A percentile compares a stretch with the other conserved stretches of the same genome.
phyloP scores from a whole-genome alignment of 2,797 vertebrate genomes.

The Limnodromus scolopaceus region DNA sequence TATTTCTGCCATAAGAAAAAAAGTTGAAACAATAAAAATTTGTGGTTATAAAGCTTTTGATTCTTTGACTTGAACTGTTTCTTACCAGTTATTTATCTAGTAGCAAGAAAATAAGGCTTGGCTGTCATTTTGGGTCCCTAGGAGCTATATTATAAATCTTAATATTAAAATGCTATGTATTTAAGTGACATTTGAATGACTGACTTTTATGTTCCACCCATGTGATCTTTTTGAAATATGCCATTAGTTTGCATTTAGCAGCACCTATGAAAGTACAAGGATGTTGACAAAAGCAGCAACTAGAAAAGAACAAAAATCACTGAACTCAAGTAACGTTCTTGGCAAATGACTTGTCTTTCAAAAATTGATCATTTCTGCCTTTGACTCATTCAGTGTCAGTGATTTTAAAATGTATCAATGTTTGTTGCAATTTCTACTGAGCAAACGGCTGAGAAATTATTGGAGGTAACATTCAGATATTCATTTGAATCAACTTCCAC shows the following conservation, averaged over 20 bases:
- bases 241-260: not conserved
- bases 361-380: not conserved
- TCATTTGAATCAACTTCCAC: not conserved
- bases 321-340: not conserved
- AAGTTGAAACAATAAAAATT: not conserved
- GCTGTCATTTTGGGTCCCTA: not conserved
- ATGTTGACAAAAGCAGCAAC: not conserved
- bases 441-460: not conserved
- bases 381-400: not conserved
- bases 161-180: not conserved
- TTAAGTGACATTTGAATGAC: not conserved
- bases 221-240: not conserved
- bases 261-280: not conserved
- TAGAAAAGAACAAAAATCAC: not conserved
- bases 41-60: not conserved
- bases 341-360: not conserved
- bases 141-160: not conserved
- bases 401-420: not conserved
- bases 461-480: not conserved
- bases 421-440: not conserved
- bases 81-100: not conserved
- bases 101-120: not conserved
- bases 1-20: not conserved
- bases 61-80: not conserved
- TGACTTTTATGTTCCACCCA: not conserved